Evolutionary conservation across 1,140 invertebrate species (phyloP).

Genomic region (Lordiphosa clarofinis): DNA sequence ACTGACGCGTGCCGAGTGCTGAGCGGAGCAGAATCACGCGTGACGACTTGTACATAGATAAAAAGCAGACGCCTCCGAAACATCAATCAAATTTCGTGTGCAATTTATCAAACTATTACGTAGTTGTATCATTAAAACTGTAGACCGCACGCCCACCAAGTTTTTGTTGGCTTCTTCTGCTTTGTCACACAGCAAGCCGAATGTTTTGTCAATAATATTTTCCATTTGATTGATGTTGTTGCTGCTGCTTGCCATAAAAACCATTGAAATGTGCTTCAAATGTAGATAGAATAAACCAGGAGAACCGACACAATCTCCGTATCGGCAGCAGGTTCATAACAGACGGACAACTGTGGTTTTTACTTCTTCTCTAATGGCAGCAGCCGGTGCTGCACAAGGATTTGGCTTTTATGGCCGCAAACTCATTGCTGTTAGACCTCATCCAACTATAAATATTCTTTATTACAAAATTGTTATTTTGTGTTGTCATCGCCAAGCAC

Average conservation of each 20-base stretch:
- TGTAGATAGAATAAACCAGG: constrained; percentile 45
- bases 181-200: constrained; percentile 35
- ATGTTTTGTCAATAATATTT: constrained; percentile 78
- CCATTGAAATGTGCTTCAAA: constrained; percentile 74
- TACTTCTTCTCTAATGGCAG: constrained; percentile 23
- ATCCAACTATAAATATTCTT: constrained; percentile 66
- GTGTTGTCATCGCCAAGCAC: too few species aligned
- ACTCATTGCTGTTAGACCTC: constrained; percentile 55
- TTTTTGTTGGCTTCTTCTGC: constrained; percentile 33
- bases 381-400: constrained; percentile 59
- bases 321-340: constrained; percentile 49
- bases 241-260: constrained; percentile 62
- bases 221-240: constrained; percentile 68
- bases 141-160: constrained; percentile 54
- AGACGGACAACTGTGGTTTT: constrained; percentile 27
- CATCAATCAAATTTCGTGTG: constrained; percentile 69
- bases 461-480: constrained; percentile 30
- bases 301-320: constrained; percentile 8
- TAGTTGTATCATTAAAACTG: constrained; percentile 62
- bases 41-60: constrained; percentile 50
- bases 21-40: constrained; percentile 37
- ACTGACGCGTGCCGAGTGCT: constrained; percentile 20
- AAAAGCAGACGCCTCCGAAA: constrained; percentile 14
- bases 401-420: constrained; percentile 67
- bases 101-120: constrained; percentile 75